These are phyloP conservation scores for Barypeithes pellucidus DNA, from an alignment of 2,888 invertebrate species.

Conservation along the genomic window DNA sequence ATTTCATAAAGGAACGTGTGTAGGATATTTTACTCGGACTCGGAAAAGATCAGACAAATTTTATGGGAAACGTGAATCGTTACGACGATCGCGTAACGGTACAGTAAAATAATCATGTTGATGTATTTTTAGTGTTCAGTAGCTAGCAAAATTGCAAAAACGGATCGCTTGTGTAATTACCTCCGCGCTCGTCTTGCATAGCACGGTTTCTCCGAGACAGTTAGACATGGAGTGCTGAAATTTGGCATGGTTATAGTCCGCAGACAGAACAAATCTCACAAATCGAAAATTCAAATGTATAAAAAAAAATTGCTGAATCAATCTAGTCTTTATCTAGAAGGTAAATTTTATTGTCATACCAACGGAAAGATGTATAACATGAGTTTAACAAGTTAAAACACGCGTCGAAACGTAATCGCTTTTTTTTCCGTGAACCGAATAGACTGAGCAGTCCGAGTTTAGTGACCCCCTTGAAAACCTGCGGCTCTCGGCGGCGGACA, in stretches of 20 bases:
- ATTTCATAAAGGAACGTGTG: neutral
- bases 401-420: neutral
- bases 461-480: conserved; percentile 16
- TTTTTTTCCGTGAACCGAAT: conserved; percentile 15
- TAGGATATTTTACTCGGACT: neutral
- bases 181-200: too few relatives aligned
- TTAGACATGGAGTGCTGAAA: too few relatives aligned
- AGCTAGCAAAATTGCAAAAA: too few relatives aligned
- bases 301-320: too few relatives aligned
- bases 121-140: too few relatives aligned
- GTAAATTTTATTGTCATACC: neutral
- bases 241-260: too few relatives aligned
- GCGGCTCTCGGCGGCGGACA: conserved; percentile 8
- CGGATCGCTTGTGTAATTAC: too few relatives aligned
- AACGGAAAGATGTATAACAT: neutral
- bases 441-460: conserved; percentile 16
- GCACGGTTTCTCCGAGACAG: too few relatives aligned
- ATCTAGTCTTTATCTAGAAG: too few relatives aligned
- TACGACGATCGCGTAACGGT: conserved; percentile 7
- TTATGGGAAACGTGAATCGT: conserved; percentile 15
- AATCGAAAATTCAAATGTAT: too few relatives aligned
- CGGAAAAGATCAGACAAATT: conserved; percentile 8
- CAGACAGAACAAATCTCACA: too few relatives aligned
- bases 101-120: neutral
- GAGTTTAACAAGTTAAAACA: conserved; percentile 10